phyloP scores from a whole-genome alignment of 2,113 vertebrate genomes.

The Columba livia region DNA sequence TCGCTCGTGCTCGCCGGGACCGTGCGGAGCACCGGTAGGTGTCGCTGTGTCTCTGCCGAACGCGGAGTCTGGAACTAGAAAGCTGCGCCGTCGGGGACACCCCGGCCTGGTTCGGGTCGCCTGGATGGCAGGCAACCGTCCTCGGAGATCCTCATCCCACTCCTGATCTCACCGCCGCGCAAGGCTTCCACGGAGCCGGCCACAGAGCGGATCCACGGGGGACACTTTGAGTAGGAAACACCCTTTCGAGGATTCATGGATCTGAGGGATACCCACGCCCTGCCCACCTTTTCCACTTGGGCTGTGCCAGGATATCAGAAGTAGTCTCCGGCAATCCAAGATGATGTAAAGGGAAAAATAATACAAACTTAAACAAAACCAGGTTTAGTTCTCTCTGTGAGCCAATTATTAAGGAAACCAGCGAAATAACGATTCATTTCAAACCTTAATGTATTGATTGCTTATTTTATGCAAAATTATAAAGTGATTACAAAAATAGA shows the following conservation, averaged over 20 bases:
- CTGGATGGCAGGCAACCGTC: not conserved
- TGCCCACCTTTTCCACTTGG: not conserved
- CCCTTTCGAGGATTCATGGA: not conserved
- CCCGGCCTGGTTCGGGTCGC: not conserved
- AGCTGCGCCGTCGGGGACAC: not conserved
- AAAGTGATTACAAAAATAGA: not conserved
- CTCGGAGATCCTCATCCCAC: not conserved
- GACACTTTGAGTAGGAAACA: not conserved
- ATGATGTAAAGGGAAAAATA: not conserved
- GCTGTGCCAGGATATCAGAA: not conserved
- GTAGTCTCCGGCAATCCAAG: not conserved
- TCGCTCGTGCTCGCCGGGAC: not conserved
- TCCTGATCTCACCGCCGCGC: not conserved
- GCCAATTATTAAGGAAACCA: not conserved
- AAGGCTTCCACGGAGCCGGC: not conserved
- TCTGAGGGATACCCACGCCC: not conserved
- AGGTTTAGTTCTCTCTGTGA: not conserved
- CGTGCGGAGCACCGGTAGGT: conserved; percentile 58
- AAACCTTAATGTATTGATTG: not conserved
- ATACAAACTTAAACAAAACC: not conserved
- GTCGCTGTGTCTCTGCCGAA: conserved; percentile 66
- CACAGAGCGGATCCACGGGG: not conserved
- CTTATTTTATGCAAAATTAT: not conserved
- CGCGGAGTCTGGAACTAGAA: not conserved
- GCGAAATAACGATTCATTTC: not conserved